These are phyloP conservation scores for Clupea harengus DNA, from an alignment of 2,113 vertebrate species.

Conservation along the genomic window DNA sequence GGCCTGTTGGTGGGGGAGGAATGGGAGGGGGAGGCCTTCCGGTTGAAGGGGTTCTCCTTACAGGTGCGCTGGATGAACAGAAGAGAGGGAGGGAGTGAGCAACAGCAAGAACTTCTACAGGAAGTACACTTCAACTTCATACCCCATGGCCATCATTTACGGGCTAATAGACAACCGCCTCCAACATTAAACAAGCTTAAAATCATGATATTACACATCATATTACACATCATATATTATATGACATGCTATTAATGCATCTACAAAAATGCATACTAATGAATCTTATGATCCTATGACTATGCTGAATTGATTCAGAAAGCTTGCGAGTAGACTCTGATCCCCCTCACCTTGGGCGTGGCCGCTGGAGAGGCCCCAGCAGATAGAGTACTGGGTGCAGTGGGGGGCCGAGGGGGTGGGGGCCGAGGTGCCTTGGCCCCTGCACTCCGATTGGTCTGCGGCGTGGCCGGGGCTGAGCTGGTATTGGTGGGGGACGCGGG, in stretches of 20 bases:
- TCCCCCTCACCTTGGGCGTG: conserved; percentile 57
- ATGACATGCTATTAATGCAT: too few relatives aligned
- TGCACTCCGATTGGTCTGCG: conserved; percentile 65
- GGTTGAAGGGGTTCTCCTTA: conserved; percentile 97
- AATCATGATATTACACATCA: neutral
- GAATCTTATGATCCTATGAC: too few relatives aligned
- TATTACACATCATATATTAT: neutral
- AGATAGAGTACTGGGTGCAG: conserved; percentile 53
- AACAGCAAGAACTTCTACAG: neutral
- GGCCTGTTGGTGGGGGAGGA: conserved; percentile 74
- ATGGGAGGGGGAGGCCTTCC: conserved; percentile 78
- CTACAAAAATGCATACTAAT: too few relatives aligned
- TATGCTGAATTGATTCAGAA: too few relatives aligned
- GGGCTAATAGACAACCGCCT: too few relatives aligned
- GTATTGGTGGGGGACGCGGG: conserved; percentile 47
- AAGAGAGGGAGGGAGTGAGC: neutral
- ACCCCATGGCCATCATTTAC: too few relatives aligned
- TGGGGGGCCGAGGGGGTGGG: conserved; percentile 56
- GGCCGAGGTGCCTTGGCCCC: conserved; percentile 44
- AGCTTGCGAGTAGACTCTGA: too few relatives aligned
- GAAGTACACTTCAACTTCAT: too few relatives aligned
- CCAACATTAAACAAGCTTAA: neutral
- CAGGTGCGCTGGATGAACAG: conserved; percentile 78
- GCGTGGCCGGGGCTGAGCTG: conserved; percentile 74
- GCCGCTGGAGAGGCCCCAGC: conserved; percentile 29